Base-by-base conservation (phyloP, 1,140 invertebrate species). In the Hydropsyche tenuis region DNA sequence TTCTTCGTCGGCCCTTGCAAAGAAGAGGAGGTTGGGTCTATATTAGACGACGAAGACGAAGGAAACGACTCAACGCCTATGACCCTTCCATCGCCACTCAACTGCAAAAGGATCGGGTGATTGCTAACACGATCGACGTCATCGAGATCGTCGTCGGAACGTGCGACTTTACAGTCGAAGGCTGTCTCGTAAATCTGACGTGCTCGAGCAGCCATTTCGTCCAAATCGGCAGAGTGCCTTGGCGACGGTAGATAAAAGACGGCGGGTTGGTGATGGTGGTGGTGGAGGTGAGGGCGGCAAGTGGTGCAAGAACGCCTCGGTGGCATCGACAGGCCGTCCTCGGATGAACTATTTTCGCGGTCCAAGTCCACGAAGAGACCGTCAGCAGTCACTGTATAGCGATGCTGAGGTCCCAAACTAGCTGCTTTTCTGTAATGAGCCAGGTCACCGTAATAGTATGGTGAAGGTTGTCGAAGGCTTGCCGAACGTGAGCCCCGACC, bases 111-210 rank as follows among this genome's bases (percentile, higher is more conserved):
- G n/a, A 92, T 88, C 1, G 92, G 91, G 80, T 93, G 91, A 81
- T 94, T 94, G 69, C 90, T 91, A 51, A 94, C 90, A 74, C 91
- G 89, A 78, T 94, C 92, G 22, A 93, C 88, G 77, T 93, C 91
- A 79, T 94, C 92, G 62, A 94, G 86, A 79, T 94, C 92, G 81
- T 94, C 92, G 78, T 93, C 91, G 9, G 91, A 93, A 51, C 91
- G 90, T 78, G 88, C 91, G 79, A 94, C 90, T 81, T 93, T 93
- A 80, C 92, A 94, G 81, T 95, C 94, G 82, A 95, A 95, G 46
- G 94, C 94, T 43, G 94, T 95, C 83, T 95, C 94, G 80, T 95
- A 95, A 30, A 94, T 87, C 81, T 92, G 92, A 78, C 91, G 87
- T 78, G 76, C 76, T 14, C 91, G 87, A 75, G 84, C 83, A 71